Conservation (phyloP, 2,888 invertebrate genomes). For the Macaria liturata region DNA sequence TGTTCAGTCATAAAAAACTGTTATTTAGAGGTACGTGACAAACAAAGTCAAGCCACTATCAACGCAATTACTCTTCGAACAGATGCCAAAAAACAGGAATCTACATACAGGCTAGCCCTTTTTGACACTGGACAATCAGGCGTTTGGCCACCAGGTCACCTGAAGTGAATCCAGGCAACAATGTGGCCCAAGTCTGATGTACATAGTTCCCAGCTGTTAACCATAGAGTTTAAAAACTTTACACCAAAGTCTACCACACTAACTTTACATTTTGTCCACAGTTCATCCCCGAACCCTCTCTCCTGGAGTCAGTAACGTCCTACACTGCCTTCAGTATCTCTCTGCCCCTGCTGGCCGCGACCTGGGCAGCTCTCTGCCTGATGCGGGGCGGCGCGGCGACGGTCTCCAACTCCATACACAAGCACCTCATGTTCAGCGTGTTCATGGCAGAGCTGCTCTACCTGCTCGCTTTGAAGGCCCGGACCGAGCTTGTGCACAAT, state of each 20-base stretch:
- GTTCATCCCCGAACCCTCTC: constrained; percentile 93
- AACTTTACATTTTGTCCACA: constrained; percentile 47
- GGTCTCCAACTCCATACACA: constrained; percentile 96
- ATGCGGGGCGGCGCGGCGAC: constrained; percentile 92
- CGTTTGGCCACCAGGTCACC: no score
- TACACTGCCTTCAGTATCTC: constrained; percentile 95
- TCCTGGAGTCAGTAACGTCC: constrained; percentile 93
- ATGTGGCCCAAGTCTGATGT: no score
- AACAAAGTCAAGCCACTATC: no score
- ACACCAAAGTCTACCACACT: background rate
- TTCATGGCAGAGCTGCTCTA: constrained; percentile 94
- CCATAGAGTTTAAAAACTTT: no score
- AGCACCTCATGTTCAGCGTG: constrained; percentile 95
- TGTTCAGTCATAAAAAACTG: no score
- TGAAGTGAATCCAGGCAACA: no score
- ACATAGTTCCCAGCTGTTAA: no score
- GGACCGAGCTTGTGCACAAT: constrained; percentile 90
- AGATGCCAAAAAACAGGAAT: no score
- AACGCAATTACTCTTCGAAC: no score
- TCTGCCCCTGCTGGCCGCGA: constrained; percentile 89
- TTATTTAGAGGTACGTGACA: no score
- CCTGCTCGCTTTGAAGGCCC: constrained; percentile 92
- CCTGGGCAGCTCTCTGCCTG: constrained; percentile 91
- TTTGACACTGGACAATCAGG: no score
- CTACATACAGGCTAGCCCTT: no score